Base-by-base conservation (phyloP, 1,140 invertebrate species). In the Ceratina calcarata region DNA sequence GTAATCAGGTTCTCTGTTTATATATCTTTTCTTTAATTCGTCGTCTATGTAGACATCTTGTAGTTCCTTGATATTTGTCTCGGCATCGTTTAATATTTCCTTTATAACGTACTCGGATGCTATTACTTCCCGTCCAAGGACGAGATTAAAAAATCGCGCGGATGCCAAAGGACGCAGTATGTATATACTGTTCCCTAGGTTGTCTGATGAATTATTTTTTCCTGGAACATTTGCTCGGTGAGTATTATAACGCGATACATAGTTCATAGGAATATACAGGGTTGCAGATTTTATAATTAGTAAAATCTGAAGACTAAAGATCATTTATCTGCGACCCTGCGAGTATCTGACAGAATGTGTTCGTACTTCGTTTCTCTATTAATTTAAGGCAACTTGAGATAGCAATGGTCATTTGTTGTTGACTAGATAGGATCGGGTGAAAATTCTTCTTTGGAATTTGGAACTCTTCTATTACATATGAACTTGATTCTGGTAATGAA, bases 381-480 rank as follows among this genome's bases (percentile, higher is more conserved):
- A 74, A 18, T 49, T n/a, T 53, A 20, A 20, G 51, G 45, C 20
- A 84, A 27, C 60, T 10, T 60, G 62, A 76, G 16, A 85, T 77
- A 24, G 53, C 45, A 37, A 0, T 12, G 4, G 0, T 20, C 32
- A 69, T 0, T 3, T 57, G 57, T 0, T n/a, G 4, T 22, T 61
- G 67, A 13, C 20, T 7, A 13, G 0, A 2, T 12, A 24, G 3
- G 4, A 10, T 6, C 1, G 0, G 0, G 12, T 0, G 15, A 10
- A 0, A 20, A 2, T 0, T 45, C 13, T 10, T 10, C 0, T 0
- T 12, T n/a, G 2, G 1, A 0, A 51, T n/a, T 0, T 0, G 13
- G 15, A 53, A 0, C 1, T 84, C 78, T 69, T 85, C 78, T 0
- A 83, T 60, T 57, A 85, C 16, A 65, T 81, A 81, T 15, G 12